These are phyloP conservation scores for Probaryconus sp. DNA, from an alignment of 1,140 invertebrate species.

Conservation along the genomic window DNA sequence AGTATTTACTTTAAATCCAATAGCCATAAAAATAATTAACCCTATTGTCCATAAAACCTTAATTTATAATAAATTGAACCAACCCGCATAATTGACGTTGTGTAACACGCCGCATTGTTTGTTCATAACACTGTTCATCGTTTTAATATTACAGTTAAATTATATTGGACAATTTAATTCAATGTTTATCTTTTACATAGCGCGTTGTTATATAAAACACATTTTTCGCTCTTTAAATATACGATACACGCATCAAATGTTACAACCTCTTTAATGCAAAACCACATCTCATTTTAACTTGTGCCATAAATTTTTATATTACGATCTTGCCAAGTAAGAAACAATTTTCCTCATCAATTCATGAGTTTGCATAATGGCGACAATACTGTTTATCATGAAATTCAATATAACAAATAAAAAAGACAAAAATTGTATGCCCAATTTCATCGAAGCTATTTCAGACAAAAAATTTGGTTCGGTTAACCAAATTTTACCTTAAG, in stretches of 20 bases:
- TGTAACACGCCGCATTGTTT: constrained; percentile 5
- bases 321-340: constrained; percentile 14
- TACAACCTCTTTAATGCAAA: constrained; percentile 38
- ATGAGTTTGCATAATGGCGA: no score
- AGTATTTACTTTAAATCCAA: no score
- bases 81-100: constrained; percentile 3
- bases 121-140: constrained; percentile 2
- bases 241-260: constrained; percentile 12
- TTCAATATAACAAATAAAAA: no score
- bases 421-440: no score
- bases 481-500: no score
- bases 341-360: constrained; percentile 15
- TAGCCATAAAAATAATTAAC: constrained; percentile 13
- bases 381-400: no score
- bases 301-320: constrained; percentile 36
- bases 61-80: no score
- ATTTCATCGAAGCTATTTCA: no score
- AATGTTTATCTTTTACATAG: constrained; percentile 27
- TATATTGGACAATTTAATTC: constrained; percentile 41
- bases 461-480: no score
- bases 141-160: constrained; percentile 29
- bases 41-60: constrained; percentile 1
- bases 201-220: constrained; percentile 2
- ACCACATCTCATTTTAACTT: constrained; percentile 24
- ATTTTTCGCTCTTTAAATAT: constrained; percentile 28